Percentiles rank a stretch among this genome's conserved stretches.
These are phyloP conservation scores for Tethya wilhelma DNA, from an alignment of 37 sponge, comb jelly and placozoan species.

Conservation along the genomic window DNA sequence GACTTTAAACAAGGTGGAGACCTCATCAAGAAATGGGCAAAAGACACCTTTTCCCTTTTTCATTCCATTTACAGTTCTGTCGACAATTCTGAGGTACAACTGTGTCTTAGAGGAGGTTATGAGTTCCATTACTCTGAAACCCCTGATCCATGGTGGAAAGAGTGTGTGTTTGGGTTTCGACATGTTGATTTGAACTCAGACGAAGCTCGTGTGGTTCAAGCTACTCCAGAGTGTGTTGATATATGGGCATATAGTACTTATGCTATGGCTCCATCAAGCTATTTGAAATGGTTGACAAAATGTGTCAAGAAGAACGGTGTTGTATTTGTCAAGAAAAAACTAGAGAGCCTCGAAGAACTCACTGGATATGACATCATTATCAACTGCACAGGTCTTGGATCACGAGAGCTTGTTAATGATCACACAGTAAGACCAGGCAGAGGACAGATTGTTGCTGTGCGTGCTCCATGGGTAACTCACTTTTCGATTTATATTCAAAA, in stretches of 20 bases:
- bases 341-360: conserved; percentile 38
- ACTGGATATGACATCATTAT: conserved; percentile 54
- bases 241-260: conserved; percentile 40
- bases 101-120: conserved; percentile 9
- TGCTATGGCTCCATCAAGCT: conserved; percentile 30
- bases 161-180: conserved; percentile 35
- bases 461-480: conserved; percentile 80
- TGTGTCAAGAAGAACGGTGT: conserved; percentile 37
- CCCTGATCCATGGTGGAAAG: conserved; percentile 55
- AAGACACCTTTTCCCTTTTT: background rate
- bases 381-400: conserved; percentile 85
- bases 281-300: conserved; percentile 60
- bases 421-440: conserved; percentile 37
- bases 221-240: conserved; percentile 1
- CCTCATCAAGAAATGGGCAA: conserved; percentile 4
- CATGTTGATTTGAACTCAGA: conserved; percentile 4
- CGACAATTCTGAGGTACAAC: conserved; percentile 4
- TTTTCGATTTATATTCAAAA: conserved; percentile 2
- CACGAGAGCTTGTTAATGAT: conserved; percentile 59
- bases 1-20: background rate
- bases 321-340: conserved; percentile 28
- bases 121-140: background rate
- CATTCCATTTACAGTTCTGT: conserved; percentile 13
- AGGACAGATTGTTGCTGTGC: conserved; percentile 70
- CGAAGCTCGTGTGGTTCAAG: background rate